Evolutionary conservation across 2,797 vertebrate species (phyloP), one percentile per base, ranked within the genome.

Genomic region (Paguma larvata): DNA sequence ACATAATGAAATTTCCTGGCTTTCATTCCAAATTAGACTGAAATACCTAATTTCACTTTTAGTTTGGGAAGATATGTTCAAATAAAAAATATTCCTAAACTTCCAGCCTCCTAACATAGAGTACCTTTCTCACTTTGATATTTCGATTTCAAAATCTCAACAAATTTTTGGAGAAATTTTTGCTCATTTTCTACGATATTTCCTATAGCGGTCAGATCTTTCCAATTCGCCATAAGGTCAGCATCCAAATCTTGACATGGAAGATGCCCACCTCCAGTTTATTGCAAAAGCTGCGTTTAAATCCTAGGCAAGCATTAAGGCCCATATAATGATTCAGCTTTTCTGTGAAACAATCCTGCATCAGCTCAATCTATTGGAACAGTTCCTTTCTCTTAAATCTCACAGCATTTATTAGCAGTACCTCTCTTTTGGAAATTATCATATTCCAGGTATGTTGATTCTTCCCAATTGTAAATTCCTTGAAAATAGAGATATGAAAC

Each of bases 21-120:
- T 89, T 97, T 89, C 53, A 67, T 89, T 70, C 85, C 41, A 92
- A 94, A 78, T 93, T 86, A 62, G 56, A 46, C 41, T 10, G 27
- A 91, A 93, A 78, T 92, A 51, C 23, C 79, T 79, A 63, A 67
- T 80, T 92, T 92, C 13, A 79, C 51, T 25, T 78, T 96, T 78
- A 84, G 15, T 93, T 96, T 94, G 78, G 27, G 16, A 62, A 53
- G 78, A 89, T 62, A 8, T 1, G 19, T 19, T n/a, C 38, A n/a
- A 48, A 89, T 96, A 85, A 16, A 44, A 92, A 89, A 53, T 23
- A 91, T 19, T 89, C 8, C 41, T 94, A 70, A 94, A 82, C 21
- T 83, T 41, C 23, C 25, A 95, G 8, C 15, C 38, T 90, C 67
- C 46, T 83, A 78, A 67, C 12, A 46, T 27, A 53, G 15, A 68